A percentile compares a stretch with the other conserved stretches of the same genome.
phyloP scores from a whole-genome alignment of 2,797 vertebrate genomes.

The Trichosurus vulpecula region DNA sequence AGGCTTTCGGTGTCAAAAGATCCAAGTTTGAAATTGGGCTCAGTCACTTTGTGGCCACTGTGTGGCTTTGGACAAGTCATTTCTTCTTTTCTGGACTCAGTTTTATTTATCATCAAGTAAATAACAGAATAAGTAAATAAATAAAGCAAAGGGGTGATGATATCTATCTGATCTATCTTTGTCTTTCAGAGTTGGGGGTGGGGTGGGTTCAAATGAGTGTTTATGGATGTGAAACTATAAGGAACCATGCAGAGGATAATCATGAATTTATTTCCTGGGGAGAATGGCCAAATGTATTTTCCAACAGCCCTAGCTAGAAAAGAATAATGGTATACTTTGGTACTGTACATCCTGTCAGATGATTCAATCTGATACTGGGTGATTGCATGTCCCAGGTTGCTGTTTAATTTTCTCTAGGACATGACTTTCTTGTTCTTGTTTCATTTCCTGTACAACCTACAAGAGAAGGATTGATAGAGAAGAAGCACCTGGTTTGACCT shows the following conservation, averaged over 20 bases:
- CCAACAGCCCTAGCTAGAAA: neutral
- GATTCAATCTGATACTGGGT: neutral
- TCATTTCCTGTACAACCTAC: neutral
- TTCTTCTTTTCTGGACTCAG: neutral
- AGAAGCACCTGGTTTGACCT: neutral
- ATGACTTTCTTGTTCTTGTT: neutral
- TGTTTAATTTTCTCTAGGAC: neutral
- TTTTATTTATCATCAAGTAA: neutral
- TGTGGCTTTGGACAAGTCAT: neutral
- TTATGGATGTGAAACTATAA: neutral
- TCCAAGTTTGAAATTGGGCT: neutral
- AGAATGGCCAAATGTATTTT: neutral
- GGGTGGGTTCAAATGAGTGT: neutral
- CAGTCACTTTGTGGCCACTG: neutral
- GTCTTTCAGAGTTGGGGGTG: neutral
- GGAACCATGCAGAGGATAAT: neutral
- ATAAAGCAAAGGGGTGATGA: neutral
- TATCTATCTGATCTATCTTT: neutral
- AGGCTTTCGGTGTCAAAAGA: neutral
- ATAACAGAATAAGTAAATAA: neutral
- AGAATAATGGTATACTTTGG: neutral
- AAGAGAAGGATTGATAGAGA: neutral
- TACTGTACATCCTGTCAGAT: constrained; percentile 44
- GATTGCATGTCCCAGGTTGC: neutral
- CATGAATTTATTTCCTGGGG: neutral